phyloP scores from a whole-genome alignment of 2,113 vertebrate species.

The Mormyrus lacerda region DNA sequence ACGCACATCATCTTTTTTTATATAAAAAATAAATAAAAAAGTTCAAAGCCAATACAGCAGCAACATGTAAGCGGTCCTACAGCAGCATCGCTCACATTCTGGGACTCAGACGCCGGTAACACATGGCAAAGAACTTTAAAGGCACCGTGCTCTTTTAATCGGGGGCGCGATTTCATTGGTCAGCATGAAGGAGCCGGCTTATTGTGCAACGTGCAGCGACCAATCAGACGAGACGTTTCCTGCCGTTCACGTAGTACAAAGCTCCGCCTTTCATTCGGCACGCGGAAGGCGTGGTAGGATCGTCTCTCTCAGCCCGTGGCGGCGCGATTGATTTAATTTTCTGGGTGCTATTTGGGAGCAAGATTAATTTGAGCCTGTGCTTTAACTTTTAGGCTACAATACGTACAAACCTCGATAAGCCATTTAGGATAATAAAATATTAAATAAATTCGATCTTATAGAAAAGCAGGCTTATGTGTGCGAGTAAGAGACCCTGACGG shows the following conservation, averaged over 20 bases:
- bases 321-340: background rate
- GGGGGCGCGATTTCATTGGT: slow-evolving; percentile 28
- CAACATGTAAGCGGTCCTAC: slow-evolving; percentile 17
- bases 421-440: background rate
- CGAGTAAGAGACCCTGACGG: background rate
- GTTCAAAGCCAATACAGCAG: slow-evolving; percentile 55
- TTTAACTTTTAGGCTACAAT: background rate
- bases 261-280: background rate
- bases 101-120: slow-evolving; percentile 37
- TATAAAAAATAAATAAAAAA: slow-evolving; percentile 21
- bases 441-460: background rate
- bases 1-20: slow-evolving; percentile 73
- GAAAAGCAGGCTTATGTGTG: background rate
- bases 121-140: slow-evolving; percentile 28
- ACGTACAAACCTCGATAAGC: background rate
- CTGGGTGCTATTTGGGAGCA: background rate
- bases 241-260: background rate
- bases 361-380: background rate
- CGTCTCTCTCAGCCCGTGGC: background rate
- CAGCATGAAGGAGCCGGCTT: background rate
- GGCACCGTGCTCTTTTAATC: background rate
- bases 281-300: background rate
- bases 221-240: background rate
- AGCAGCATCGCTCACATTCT: slow-evolving; percentile 49
- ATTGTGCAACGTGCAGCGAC: background rate